Evolutionary conservation across 1,140 invertebrate genomes (phyloP).

Genomic region (Trissolcus basalis): DNA sequence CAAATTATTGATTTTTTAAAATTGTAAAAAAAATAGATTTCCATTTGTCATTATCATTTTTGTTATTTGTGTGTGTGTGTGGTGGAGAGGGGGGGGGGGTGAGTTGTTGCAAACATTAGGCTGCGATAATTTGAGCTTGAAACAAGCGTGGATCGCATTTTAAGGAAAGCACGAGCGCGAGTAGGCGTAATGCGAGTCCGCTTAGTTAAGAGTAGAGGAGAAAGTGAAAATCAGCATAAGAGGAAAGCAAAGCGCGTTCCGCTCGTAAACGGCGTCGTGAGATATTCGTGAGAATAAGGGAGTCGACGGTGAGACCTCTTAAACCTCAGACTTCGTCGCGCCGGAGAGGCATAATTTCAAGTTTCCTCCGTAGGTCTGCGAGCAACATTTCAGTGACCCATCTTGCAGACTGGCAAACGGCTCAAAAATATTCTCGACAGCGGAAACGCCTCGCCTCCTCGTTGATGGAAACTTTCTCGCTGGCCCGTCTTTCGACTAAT

Average conservation of each 20-base stretch:
- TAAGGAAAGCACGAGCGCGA: background rate
- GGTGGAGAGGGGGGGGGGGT: no score
- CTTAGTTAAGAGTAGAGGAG: constrained; percentile 32
- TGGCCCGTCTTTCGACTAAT: constrained; percentile 15
- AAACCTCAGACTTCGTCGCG: constrained; percentile 30
- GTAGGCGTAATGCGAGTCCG: constrained; percentile 14
- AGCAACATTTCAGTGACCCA: constrained; percentile 44
- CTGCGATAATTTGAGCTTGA: no score
- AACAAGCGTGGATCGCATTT: no score
- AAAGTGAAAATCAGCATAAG: constrained; percentile 44
- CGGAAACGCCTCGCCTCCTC: background rate
- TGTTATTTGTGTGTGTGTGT: no score
- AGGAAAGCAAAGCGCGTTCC: constrained; percentile 24
- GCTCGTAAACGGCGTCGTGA: constrained; percentile 42
- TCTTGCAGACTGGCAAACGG: no score
- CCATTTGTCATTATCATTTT: no score
- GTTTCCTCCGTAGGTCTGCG: constrained; percentile 25
- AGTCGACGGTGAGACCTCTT: constrained; percentile 36
- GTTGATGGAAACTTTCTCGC: constrained; percentile 10
- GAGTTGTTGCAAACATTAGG: no score
- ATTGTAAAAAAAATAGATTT: no score
- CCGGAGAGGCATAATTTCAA: constrained; percentile 34
- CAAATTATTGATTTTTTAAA: no score
- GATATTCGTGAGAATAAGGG: constrained; percentile 37
- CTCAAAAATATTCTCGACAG: no score